A percentile compares a stretch with the other conserved stretches of the same genome.
Conservation (phyloP, 1,140 invertebrate species). For the Orius insidiosus region DNA sequence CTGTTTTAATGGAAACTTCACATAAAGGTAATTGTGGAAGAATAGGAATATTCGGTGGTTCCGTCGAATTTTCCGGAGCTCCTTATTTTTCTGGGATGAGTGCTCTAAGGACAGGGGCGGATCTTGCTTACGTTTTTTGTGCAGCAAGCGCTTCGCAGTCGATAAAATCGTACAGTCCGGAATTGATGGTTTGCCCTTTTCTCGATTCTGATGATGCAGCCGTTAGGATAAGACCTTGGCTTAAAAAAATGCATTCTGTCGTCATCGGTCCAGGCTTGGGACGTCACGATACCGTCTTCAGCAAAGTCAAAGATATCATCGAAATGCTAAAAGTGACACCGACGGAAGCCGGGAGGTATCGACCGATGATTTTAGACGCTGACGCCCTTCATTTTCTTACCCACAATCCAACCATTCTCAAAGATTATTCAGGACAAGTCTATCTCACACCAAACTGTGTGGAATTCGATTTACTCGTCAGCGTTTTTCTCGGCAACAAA, state of each 20-base stretch:
- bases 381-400: constrained; percentile 79
- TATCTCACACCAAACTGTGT: constrained; percentile 90
- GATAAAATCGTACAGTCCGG: constrained; percentile 92
- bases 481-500: constrained; percentile 25
- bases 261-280: constrained; percentile 89
- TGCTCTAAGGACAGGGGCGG: constrained; percentile 63
- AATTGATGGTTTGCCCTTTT: constrained; percentile 89
- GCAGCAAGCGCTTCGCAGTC: constrained; percentile 58
- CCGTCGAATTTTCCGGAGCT: constrained; percentile 87
- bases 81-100: constrained; percentile 88
- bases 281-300: constrained; percentile 30
- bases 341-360: constrained; percentile 1
- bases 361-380: constrained; percentile 81
- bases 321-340: constrained; percentile 9
- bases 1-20: background rate
- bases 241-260: constrained; percentile 70
- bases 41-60: constrained; percentile 54
- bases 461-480: constrained; percentile 68
- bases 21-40: constrained; percentile 9
- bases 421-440: constrained; percentile 52
- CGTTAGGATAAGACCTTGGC: constrained; percentile 53
- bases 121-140: constrained; percentile 86
- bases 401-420: constrained; percentile 55
- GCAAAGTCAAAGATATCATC: constrained; percentile 18
- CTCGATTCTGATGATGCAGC: constrained; percentile 46